Base-by-base conservation (phyloP, 2,797 vertebrate genomes). In the Hyperoplus immaculatus region DNA sequence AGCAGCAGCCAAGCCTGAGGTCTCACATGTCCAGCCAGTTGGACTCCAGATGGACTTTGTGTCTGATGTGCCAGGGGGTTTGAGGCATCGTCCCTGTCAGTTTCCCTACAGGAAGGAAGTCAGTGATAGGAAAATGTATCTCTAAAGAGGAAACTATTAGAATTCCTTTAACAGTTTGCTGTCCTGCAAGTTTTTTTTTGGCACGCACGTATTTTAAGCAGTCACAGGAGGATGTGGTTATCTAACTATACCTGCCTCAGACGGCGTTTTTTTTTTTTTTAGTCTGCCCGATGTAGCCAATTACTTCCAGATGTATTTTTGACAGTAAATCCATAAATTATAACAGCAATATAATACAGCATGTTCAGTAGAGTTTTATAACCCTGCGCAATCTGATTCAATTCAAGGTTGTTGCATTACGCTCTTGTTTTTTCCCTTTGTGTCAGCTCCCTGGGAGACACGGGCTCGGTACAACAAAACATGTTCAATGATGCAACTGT, bases 251-350 rank as follows among this genome's bases (percentile, higher is more conserved):
- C 86, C 68, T 90, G 82, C 72, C 76, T 56, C 73, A 72, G 58
- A 78, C 53, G 68, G 63, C 74, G 14, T 10, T 75, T 51, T 15
- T 68, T 74, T 83, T 69, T 81, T 53, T 76, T 65, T 68, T 62
- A 69, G 67, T 75, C 81, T 51, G 70, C 43, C 72, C 41, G 57
- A 60, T 72, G 59, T 66, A 45, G 69, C 29, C 15, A 75, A 91
- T 62, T 74, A 71, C 69, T 91, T 91, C 86, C 88, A 93, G 87
- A 89, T 94, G 91, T 70, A 59, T 43, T 54, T 29, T 62, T 75
- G 82, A 76, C 70, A 67, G 73, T 61, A 55, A 77, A 88, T 59
- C 75, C 81, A 81, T 80, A 77, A 86, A 80, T 84, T 77, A 80
- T 83, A 29, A 59, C 53, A 39, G 12, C 68, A 77, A 69, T 53